Evolutionary conservation across 2,797 vertebrate genomes (phyloP).

Genomic region (Spheniscus humboldti): DNA sequence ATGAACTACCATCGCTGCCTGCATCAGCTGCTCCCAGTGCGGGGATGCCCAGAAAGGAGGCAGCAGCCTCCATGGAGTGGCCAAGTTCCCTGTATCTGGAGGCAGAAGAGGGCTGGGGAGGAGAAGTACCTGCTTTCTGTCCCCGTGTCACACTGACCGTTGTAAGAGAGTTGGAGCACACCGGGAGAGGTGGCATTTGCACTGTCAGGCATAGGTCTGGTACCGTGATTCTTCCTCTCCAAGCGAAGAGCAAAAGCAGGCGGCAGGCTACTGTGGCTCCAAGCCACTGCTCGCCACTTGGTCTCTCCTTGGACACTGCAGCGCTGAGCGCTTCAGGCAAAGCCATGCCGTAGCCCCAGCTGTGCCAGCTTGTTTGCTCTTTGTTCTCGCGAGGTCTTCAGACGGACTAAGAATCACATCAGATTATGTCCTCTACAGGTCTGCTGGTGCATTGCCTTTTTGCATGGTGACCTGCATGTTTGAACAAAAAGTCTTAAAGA

Average conservation of each 20-base stretch:
- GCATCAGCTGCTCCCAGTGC: background rate
- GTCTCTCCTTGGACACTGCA: background rate
- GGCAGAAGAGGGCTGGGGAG: background rate
- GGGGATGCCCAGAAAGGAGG: background rate
- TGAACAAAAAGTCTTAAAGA: background rate
- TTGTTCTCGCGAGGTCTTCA: background rate
- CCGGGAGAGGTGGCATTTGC: background rate
- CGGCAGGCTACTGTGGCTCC: background rate
- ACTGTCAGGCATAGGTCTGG: background rate
- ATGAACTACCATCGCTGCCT: background rate
- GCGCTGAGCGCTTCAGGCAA: background rate
- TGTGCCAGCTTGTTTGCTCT: background rate
- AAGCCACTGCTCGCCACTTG: background rate
- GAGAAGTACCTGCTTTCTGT: background rate
- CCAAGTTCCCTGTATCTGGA: background rate
- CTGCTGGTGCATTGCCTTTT: background rate
- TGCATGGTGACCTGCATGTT: background rate
- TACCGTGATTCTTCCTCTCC: background rate
- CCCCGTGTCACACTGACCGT: accelerated
- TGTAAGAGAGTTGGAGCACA: background rate
- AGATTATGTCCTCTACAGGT: background rate
- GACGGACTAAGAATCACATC: background rate
- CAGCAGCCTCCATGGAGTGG: background rate
- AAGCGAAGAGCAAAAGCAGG: background rate
- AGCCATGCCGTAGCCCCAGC: background rate